These are phyloP conservation scores for Heteropelma amictum DNA, from an alignment of 2,888 invertebrate genomes.

Conservation along the genomic window DNA sequence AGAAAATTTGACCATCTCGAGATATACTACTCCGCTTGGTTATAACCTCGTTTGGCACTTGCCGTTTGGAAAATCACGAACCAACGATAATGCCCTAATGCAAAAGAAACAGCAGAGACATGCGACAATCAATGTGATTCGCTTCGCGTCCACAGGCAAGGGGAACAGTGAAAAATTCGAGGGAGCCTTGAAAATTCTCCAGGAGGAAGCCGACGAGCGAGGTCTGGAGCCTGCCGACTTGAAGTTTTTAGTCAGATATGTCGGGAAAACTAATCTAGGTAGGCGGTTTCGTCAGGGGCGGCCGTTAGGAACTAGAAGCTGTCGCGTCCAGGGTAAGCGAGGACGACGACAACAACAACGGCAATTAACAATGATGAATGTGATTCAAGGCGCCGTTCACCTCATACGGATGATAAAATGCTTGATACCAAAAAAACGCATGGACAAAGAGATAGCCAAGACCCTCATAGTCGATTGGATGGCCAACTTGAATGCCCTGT, in stretches of 20 bases:
- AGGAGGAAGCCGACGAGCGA: slow-evolving; percentile 58
- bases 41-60: neutral
- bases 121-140: neutral
- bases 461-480: slow-evolving; percentile 66
- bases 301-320: too few relatives aligned
- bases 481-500: slow-evolving; percentile 53
- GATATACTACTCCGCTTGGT: neutral
- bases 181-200: slow-evolving; percentile 54
- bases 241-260: slow-evolving; percentile 57
- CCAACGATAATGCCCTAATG: neutral
- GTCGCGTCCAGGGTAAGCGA: too few relatives aligned
- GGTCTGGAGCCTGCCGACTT: slow-evolving; percentile 65
- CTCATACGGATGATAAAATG: slow-evolving; percentile 68
- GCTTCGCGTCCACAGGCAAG: slow-evolving; percentile 57
- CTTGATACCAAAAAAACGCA: slow-evolving; percentile 66
- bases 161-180: slow-evolving; percentile 57
- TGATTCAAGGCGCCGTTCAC: slow-evolving; percentile 58
- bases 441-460: slow-evolving; percentile 60
- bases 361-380: neutral
- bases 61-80: slow-evolving; percentile 8
- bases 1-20: neutral
- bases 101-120: neutral
- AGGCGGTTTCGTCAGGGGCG: too few relatives aligned
- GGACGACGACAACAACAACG: too few relatives aligned
- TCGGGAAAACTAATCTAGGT: slow-evolving; percentile 63